Evolutionary conservation across 2,113 vertebrate species (phyloP), one percentile per base, ranked within the genome.

Genomic region (Pandion haliaetus): DNA sequence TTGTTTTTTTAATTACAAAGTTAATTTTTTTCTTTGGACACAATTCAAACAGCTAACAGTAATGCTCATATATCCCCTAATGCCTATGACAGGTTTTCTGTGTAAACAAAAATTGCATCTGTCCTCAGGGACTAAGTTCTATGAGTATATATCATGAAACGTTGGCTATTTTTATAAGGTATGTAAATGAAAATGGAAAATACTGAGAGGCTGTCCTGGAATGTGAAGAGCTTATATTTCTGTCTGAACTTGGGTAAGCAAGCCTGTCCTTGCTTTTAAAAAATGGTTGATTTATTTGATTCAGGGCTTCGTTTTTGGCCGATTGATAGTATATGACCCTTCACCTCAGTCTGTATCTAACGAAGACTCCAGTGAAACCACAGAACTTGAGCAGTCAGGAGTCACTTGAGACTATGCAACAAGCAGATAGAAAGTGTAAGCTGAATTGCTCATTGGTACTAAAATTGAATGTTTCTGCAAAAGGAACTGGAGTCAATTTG

Each of bases 111-210:
- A 96, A 93, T 57, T 86, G 95, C 82, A 93, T 95, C 76, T 96
- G 54, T 96, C 95, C 90, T 91, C n/a, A 29, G 93, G 87, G 95
- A 72, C 91, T 82, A n/a, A 94, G 69, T 85, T 86, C 58, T 80
- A 4, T 89, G 55, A 88, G 80, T 90, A 52, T 86, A 80, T 84
- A 79, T 93, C 44, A 54, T 91, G 92, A 90, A 97, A 92, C 0
- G 0, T 45, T 89, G 82, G 84, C 80, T 96, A 49, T 95, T 95
- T 95, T 96, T 94, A 94, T 85, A 97, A 94, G 82, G 95, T 94
- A 90, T 88, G 81, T 92, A 96, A 95, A 94, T 96, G 92, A 96
- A 97, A 90, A 88, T 81, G 96, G 97, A 97, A 95, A 97, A 95
- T 95, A 86, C 72, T 62, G 71, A 92, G 86, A 92, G 67, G 54